Evolutionary conservation across 35 echinoderm and acorn worm species (phyloP), one percentile per base, ranked within the genome.

Genomic region (Heliocidaris tuberculata): DNA sequence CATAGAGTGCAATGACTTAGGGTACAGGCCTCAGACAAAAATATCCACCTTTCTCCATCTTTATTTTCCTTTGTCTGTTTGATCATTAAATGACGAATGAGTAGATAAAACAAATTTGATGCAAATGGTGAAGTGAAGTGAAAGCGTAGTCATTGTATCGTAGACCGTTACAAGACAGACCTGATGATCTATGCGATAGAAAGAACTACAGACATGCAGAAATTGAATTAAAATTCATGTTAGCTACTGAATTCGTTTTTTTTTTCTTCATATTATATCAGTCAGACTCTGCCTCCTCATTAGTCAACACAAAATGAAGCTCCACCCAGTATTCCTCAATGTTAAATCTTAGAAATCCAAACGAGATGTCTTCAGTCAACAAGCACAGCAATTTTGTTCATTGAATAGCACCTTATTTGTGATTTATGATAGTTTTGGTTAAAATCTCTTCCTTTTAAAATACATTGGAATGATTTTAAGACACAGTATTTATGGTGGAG

Each of bases 1-100:
- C 70, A 19, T 6, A 89, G 87, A 89, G 87, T 89, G 47, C 87
- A 89, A 24, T 21, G 87, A 89, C 87, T 89, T 48, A 47, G 47
- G 87, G 65, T n/a, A 78, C 65, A 19, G 19, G 59, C 59, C 59
- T 13, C 59, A n/a, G 65, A 78, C 65, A 78, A 27, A 24, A 7
- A 29, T 78, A 21, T 21, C 7, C 7, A 0, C 7, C 65, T 27
- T 24, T 60, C 19, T 13, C 27, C 17, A 19, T 78, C 65, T 78
- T 78, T 0, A 78, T 5, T 27, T 78, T 78, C 27, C 65, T 78
- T 78, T 78, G 65, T 78, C 65, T 78, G 0, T 27, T 78, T 78
- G 21, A 78, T 78, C 2, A 27, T 78, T 78, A 24, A 1, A 6
- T n/a, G 65, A n/a, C 7, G 65, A 78, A 78, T 78, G 65, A 78